Conservation (phyloP, 2,113 vertebrate species). For the Serilophus lunatus region DNA sequence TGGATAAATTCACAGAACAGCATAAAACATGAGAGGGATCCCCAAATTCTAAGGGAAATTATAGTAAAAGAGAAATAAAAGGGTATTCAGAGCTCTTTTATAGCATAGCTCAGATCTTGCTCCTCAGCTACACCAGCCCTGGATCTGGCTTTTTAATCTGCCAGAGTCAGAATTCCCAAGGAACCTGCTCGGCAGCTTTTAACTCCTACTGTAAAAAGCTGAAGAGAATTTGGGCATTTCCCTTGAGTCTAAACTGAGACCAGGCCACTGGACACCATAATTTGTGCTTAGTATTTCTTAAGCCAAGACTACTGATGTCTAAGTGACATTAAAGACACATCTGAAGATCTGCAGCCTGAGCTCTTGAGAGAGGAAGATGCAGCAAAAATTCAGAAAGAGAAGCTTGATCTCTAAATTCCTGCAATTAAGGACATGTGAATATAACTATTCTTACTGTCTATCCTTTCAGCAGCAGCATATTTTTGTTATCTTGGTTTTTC, state of each 20-base stretch:
- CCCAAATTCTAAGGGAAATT: background rate
- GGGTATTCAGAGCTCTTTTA: background rate
- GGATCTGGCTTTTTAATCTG: background rate
- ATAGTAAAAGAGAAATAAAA: background rate
- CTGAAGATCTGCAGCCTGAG: background rate
- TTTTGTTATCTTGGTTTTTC: background rate
- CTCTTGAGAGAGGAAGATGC: background rate
- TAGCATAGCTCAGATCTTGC: background rate
- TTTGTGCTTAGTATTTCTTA: background rate
- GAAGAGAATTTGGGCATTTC: background rate
- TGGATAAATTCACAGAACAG: background rate
- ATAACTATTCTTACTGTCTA: background rate
- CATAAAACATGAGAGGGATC: background rate
- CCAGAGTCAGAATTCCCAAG: background rate
- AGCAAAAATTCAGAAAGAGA: background rate
- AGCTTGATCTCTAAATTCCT: background rate
- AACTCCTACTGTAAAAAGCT: background rate
- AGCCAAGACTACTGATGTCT: background rate
- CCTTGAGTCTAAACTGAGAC: background rate
- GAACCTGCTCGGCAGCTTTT: background rate
- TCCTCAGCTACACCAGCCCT: background rate
- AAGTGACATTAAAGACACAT: background rate
- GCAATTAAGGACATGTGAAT: background rate
- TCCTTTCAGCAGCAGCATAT: background rate
- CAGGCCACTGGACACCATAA: background rate